Evolutionary conservation across 2,888 invertebrate species (phyloP).

Genomic region (Pollenia griseotomentosa): DNA sequence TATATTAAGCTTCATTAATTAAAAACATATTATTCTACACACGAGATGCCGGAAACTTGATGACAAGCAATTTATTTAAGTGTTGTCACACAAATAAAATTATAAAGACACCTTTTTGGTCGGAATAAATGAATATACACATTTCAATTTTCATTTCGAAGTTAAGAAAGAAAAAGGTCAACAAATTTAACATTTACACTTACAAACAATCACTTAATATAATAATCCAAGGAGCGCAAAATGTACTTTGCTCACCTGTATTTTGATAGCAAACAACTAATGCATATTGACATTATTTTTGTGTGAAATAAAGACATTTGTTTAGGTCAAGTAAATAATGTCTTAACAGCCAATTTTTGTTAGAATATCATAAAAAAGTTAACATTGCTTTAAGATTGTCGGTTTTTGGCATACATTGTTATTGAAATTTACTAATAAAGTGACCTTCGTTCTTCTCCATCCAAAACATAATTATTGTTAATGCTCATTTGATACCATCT

Average conservation of each 20-base stretch:
- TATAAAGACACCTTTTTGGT: slow-evolving; percentile 17
- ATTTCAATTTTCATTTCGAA: slow-evolving; percentile 12
- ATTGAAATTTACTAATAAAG: too few relatives aligned
- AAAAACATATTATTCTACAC: slow-evolving; percentile 37
- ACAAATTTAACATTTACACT: slow-evolving; percentile 36
- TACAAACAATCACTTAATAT: too few relatives aligned
- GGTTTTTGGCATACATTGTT: too few relatives aligned
- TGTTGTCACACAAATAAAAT: slow-evolving; percentile 62
- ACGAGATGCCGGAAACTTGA: slow-evolving; percentile 56
- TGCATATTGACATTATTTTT: background rate
- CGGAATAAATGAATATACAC: background rate
- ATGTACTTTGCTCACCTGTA: background rate
- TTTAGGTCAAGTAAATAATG: background rate
- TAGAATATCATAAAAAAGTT: too few relatives aligned
- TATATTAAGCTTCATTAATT: slow-evolving; percentile 33
- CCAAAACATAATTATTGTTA: too few relatives aligned
- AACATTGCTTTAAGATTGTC: too few relatives aligned
- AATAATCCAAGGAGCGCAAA: too few relatives aligned
- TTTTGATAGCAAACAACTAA: background rate
- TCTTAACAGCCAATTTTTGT: too few relatives aligned
- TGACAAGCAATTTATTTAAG: slow-evolving; percentile 68
- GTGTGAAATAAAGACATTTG: slow-evolving; percentile 10
- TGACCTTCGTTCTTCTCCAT: too few relatives aligned
- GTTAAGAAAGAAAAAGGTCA: slow-evolving; percentile 27
- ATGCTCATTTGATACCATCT: too few relatives aligned